Percentiles rank a stretch among this genome's conserved stretches.
phyloP scores from a whole-genome alignment of 2,888 invertebrate genomes.

The Fissipunctia ypsillon region DNA sequence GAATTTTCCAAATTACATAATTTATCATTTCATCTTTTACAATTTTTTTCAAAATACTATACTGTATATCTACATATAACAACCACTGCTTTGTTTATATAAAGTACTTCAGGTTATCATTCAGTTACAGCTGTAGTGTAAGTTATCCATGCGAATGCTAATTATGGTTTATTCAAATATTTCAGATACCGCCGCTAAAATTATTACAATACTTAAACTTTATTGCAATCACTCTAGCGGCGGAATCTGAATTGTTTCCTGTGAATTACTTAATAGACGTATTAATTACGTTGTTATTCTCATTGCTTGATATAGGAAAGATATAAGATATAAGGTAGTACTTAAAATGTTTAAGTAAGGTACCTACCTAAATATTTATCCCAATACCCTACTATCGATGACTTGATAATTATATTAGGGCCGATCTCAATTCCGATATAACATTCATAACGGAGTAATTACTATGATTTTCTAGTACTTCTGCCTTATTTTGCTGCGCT shows the following conservation, averaged over 20 bases:
- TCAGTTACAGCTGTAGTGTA: neutral
- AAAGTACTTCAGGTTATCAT: neutral
- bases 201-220: too few relatives aligned
- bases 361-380: too few relatives aligned
- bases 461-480: neutral
- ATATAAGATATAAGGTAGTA: too few relatives aligned
- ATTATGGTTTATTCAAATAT: too few relatives aligned
- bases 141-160: neutral
- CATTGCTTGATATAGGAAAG: neutral
- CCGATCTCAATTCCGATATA: neutral
- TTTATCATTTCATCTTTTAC: neutral
- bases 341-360: too few relatives aligned
- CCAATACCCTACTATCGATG: neutral
- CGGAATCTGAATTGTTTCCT: neutral
- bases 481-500: neutral
- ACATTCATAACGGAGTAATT: neutral
- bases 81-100: neutral
- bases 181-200: too few relatives aligned
- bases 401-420: neutral
- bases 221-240: neutral
- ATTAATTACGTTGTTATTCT: neutral
- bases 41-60: neutral
- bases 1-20: neutral
- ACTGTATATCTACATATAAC: too few relatives aligned
- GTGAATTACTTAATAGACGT: neutral